Base-by-base conservation (phyloP, 2,797 vertebrate species). In the Scolopax rusticola region DNA sequence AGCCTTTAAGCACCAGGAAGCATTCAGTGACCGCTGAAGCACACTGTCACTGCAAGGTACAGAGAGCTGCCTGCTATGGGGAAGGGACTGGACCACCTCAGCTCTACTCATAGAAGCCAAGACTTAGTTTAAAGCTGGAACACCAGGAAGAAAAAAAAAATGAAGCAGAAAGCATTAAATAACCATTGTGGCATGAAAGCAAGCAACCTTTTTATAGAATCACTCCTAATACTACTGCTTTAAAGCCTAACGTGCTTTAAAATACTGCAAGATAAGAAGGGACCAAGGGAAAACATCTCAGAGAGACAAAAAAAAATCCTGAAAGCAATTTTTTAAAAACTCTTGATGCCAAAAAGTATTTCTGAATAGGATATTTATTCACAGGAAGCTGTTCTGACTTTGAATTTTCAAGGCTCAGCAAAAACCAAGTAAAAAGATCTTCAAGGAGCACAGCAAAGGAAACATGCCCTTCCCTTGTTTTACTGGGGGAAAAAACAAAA, bases 371-470 rank as follows among this genome's bases (percentile, higher is more conserved):
- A 9, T 50, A 75, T 30, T 81, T 87, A 79, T 76, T 78, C 18
- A 67, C 4, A 69, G 19, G 20, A 84, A 90, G 43, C 33, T 79
- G 48, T 53, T 86, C 36, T 47, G 43, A 61, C 32, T 23, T 27
- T 73, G 41, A 88, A 59, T 78, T 91, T 87, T 76, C 20, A 88
- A 90, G 54, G 53, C 51, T 91, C 60, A 57, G 80, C 30, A 90
- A 65, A 90, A 69, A 57, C 47, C 19, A 2, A 21, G 23, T 23
- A 71, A 61, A 77, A 71, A 71, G 68, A 6, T 54, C 54, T 51
- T 90, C 50, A 63, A 54, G 59, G 71, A 76, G 27, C 19, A 64
- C 19, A 78, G 48, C 36, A 73, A 76, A 77, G 17, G 47, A 68
- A 81, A 57, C 0, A 4, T 4, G 11, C 10, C 41, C 16, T 82